Base-by-base conservation (phyloP, 2,113 vertebrate genomes). In the Centropus bengalensis region DNA sequence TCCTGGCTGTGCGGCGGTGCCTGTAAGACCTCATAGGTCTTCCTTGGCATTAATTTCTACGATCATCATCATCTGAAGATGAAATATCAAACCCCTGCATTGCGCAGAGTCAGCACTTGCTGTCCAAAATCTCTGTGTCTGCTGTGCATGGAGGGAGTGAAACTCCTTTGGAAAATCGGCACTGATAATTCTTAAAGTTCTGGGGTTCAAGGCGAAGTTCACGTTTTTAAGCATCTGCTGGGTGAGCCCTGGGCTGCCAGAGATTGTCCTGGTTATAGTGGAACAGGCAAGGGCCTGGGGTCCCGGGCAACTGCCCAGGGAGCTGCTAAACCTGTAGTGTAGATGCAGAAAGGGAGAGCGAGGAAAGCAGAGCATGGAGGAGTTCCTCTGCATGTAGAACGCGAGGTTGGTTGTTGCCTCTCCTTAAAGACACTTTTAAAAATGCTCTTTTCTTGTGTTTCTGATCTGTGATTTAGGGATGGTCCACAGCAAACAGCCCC, bases 401-500 rank as follows among this genome's bases (percentile, higher is more conserved):
- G 26, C 56, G 42, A 54, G 59, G 36, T 19, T 19, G 23, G 8
- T 45, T 36, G 30, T 17, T 82, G 36, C n/a, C 54, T 30, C 1
- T 17, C 4, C 4, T 78, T 14, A 10, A 59, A 44, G 44, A 26
- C 14, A 1, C 36, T 36, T 19, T 8, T 12, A 47, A 8, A 54
- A 30, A 63, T 32, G 14, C 49, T 55, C 24, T 87, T 26, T 17
- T 38, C 44, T 30, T 26, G 21, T 82, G 24, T 83, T 74, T 68
- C 60, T 96, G 82, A 32, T 40, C 2, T 12, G 3, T 1, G 0
- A 40, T 71, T 28, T 76, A 99, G 99, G 99, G 99, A 99, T 51
- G 99, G 99, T 5, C 98, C 99, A 4, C 98, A 99, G 92, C 99
- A 99, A 93, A 98, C 99, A 6, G 97, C 98, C 47, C 98, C 99